Conservation (phyloP, 2,113 vertebrate genomes). For the Myrmophylax atrothorax region DNA sequence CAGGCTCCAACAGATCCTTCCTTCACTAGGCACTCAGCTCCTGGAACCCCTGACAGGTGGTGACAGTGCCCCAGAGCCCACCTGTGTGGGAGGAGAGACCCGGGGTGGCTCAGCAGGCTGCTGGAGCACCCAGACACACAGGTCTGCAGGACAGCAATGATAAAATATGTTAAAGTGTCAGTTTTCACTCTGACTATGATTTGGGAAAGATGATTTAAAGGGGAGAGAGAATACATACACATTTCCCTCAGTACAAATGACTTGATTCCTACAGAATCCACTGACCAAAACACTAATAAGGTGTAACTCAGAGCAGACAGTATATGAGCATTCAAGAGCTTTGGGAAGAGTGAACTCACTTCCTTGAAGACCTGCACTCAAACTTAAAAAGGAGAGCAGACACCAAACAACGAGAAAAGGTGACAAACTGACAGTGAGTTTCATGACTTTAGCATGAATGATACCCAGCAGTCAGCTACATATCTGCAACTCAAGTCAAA, state of each 20-base stretch:
- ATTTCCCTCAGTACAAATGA: background rate
- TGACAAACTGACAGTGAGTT: background rate
- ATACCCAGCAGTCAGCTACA: background rate
- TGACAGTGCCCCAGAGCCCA: no score
- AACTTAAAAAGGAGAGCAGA: background rate
- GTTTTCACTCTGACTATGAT: background rate
- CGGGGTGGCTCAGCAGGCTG: background rate
- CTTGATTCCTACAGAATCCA: background rate
- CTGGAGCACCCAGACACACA: background rate
- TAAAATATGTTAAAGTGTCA: background rate
- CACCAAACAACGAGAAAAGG: background rate
- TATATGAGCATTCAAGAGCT: background rate
- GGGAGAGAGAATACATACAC: background rate
- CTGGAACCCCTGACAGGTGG: background rate
- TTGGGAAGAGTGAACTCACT: background rate
- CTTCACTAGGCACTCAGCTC: background rate
- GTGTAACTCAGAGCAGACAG: background rate
- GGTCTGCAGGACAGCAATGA: fast-evolving
- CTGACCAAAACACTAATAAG: background rate
- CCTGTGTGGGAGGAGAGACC: fast-evolving
- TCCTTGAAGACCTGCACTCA: background rate
- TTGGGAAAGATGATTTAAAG: background rate
- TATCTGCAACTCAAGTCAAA: background rate
- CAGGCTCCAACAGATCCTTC: background rate
- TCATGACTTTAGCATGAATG: background rate